Base-by-base conservation (phyloP, 2,797 vertebrate genomes). In the Lepidocolaptes lacrymiger region DNA sequence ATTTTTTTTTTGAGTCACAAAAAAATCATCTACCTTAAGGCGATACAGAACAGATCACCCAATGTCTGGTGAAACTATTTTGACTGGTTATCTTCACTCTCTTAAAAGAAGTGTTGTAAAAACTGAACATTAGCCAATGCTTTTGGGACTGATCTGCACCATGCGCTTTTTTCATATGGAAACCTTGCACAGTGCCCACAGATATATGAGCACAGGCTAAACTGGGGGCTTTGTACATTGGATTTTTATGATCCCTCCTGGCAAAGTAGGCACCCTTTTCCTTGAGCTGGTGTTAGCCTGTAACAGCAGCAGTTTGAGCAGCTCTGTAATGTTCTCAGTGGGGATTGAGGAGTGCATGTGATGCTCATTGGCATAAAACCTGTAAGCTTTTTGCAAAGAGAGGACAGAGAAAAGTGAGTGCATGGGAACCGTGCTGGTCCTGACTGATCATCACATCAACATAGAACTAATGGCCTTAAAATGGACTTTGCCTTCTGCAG, bases 11-110 rank as follows among this genome's bases (percentile, higher is more conserved):
- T 36, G 10, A 85, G n/a, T 52, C n/a, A 21, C 12, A 67, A 51
- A 86, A 86, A 75, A 92, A 84, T 91, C 56, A 79, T 80, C 62
- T 55, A 12, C 43, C 55, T 78, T 87, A 94, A 89, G 43, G 75
- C 62, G 23, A 37, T 93, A 81, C 15, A 39, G 80, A 93, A 28
- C 32, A 95, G 62, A 81, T 66, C 12, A 3, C 30, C 34, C 67
- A 78, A 62, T 59, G 36, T 22, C 52, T 54, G 34, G 37, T 64
- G 85, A 91, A 79, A 44, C 22, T 54, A 27, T 79, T 75, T 73
- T n/a, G 76, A 28, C 63, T 59, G 61, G 22, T 87, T 83, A 54
- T 87, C 58, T 39, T 84, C 10, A 61, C 18, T 88, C 64, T 68
- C 78, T 52, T 59, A 37, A 79, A 91, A 43, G 52, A 59, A n/a